Conservation (phyloP, 2,797 vertebrate genomes). For the Todus mexicanus region DNA sequence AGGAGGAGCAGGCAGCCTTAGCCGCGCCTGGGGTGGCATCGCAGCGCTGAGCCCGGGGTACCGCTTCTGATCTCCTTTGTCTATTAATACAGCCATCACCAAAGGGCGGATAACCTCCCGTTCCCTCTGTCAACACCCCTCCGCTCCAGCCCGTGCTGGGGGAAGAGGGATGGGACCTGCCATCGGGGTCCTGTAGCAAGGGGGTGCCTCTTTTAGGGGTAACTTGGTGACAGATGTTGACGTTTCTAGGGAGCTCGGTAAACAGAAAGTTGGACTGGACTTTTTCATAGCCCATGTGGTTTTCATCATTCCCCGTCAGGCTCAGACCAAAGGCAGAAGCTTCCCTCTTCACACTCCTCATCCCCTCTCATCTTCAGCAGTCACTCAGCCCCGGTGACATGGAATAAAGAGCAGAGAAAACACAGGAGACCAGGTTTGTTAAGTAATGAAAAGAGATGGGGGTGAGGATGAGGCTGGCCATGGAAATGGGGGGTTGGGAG, state of each 20-base stretch:
- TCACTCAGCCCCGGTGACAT: slow-evolving; percentile 62
- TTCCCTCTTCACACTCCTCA: slow-evolving; percentile 68
- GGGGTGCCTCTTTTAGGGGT: slow-evolving; percentile 58
- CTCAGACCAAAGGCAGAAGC: slow-evolving; percentile 67
- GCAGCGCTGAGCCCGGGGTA: neutral
- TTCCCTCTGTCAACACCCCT: slow-evolving; percentile 50
- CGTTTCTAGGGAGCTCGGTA: slow-evolving; percentile 65
- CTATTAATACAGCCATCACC: slow-evolving; percentile 44
- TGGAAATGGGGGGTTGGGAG: neutral
- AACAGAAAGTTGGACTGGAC: slow-evolving; percentile 71
- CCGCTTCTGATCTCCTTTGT: slow-evolving; percentile 1
- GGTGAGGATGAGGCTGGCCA: neutral
- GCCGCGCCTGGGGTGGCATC: neutral
- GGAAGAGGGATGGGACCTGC: slow-evolving; percentile 57
- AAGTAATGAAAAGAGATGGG: neutral
- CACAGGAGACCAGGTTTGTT: slow-evolving; percentile 34
- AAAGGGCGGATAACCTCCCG: slow-evolving; percentile 23
- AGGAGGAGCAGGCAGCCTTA: neutral
- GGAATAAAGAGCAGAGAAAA: slow-evolving; percentile 64
- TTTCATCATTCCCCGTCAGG: slow-evolving; percentile 71
- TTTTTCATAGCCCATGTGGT: slow-evolving; percentile 74
- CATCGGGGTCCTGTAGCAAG: slow-evolving; percentile 23
- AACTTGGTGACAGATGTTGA: slow-evolving; percentile 74
- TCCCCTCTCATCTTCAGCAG: slow-evolving; percentile 64
- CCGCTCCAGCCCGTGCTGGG: neutral